Percentiles rank a stretch among this genome's conserved stretches.
Evolutionary conservation across 2,888 invertebrate genomes (phyloP).

Genomic region (Cyclophora albipunctata): DNA sequence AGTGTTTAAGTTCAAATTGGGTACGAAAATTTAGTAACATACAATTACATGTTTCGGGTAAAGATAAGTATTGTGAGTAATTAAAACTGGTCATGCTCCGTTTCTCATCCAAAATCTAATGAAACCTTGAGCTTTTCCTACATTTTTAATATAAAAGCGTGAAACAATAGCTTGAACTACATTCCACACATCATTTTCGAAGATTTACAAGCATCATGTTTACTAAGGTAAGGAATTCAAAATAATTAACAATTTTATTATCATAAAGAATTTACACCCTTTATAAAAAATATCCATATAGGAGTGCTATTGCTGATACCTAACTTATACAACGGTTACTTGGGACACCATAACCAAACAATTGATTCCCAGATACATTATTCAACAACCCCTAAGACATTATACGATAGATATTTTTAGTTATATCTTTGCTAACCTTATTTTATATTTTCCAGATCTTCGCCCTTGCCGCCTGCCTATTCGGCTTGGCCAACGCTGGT

Average conservation of each 20-base stretch:
- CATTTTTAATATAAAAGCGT: slow-evolving; percentile 48
- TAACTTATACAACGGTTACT: too few species aligned
- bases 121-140: slow-evolving; percentile 50
- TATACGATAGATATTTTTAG: too few species aligned
- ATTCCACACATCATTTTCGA: slow-evolving; percentile 44
- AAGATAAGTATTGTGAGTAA: slow-evolving; percentile 25
- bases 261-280: too few species aligned
- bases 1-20: slow-evolving; percentile 12
- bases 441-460: slow-evolving; percentile 24
- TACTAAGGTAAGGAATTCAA: slow-evolving; percentile 38
- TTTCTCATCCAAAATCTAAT: slow-evolving; percentile 41
- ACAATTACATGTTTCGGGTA: slow-evolving; percentile 30
- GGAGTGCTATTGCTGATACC: too few species aligned
- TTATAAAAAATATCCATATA: too few species aligned
- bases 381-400: too few species aligned
- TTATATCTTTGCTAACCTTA: too few species aligned
- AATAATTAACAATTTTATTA: slow-evolving; percentile 9
- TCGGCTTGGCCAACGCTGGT: slow-evolving; percentile 40
- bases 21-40: slow-evolving; percentile 8
- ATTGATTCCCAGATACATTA: too few species aligned
- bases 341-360: too few species aligned
- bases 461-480: slow-evolving; percentile 34
- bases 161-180: slow-evolving; percentile 39
- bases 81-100: slow-evolving; percentile 50
- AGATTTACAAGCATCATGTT: slow-evolving; percentile 45